Conservation (phyloP, 2,888 invertebrate species). For the Mythimna vitellina region DNA sequence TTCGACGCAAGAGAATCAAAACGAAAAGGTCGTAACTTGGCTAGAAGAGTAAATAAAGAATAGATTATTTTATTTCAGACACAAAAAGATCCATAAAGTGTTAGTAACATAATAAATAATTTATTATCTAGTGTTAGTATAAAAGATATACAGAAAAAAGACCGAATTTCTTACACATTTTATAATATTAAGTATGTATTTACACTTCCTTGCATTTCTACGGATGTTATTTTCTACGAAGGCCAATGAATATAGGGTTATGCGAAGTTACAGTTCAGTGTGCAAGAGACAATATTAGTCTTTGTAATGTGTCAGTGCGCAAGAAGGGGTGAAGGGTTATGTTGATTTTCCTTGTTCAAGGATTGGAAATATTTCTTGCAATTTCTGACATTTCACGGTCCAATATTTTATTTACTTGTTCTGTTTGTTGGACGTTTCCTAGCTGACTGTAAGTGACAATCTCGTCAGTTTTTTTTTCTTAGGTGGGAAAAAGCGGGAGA, state of each 20-base stretch:
- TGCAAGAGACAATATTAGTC: not conserved
- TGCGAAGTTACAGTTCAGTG: not conserved
- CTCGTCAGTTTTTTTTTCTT: too few relatives aligned
- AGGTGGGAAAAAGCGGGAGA: too few relatives aligned
- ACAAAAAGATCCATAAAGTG: too few relatives aligned
- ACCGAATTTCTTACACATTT: too few relatives aligned
- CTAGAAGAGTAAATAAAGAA: too few relatives aligned
- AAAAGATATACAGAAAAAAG: too few relatives aligned
- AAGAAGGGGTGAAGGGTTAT: not conserved
- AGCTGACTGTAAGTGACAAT: not conserved
- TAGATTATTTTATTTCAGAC: too few relatives aligned
- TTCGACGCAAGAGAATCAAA: too few relatives aligned
- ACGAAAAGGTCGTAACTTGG: too few relatives aligned
- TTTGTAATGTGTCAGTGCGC: not conserved
- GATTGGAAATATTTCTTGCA: not conserved
- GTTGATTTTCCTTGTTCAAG: not conserved
- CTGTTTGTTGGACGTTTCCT: not conserved
- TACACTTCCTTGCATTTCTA: conserved; percentile 20
- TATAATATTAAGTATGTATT: too few relatives aligned
- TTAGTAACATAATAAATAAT: too few relatives aligned
- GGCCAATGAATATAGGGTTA: not conserved
- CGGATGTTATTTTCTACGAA: not conserved
- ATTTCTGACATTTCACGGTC: not conserved
- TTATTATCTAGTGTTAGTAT: too few relatives aligned
- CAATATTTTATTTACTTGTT: not conserved